Conservation (phyloP, 2,888 invertebrate genomes). For the Sminthurides aquaticus region DNA sequence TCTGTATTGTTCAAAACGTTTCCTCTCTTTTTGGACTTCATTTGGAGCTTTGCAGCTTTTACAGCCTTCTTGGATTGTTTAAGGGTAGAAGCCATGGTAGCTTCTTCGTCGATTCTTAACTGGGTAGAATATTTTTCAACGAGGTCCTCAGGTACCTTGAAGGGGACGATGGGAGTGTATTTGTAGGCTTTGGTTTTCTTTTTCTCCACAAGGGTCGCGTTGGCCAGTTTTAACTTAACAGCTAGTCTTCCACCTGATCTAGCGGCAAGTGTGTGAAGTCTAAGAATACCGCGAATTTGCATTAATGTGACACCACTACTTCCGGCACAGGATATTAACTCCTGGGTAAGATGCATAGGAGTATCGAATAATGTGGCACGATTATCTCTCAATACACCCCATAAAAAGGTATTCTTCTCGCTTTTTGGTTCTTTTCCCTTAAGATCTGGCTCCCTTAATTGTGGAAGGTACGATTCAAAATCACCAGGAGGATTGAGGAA, state of each 20-base stretch:
- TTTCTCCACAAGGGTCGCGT: conserved; percentile 19
- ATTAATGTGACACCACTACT: conserved; percentile 17
- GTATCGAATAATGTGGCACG: conserved; percentile 10
- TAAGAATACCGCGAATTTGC: conserved; percentile 20
- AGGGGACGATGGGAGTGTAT: conserved; percentile 11
- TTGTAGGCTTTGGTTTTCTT: conserved; percentile 30
- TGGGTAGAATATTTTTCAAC: not conserved
- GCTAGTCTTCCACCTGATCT: conserved; percentile 24
- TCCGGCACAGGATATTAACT: conserved; percentile 16
- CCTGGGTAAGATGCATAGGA: conserved; percentile 2
- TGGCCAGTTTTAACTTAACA: conserved; percentile 17
- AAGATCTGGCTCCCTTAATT: conserved; percentile 4
- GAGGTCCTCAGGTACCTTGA: not conserved
- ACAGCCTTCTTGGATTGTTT: not conserved
- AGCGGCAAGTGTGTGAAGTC: conserved; percentile 19
- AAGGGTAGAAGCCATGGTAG: not conserved
- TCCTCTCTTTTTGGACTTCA: not conserved
- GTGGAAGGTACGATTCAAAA: conserved; percentile 15
- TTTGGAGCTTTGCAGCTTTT: not conserved
- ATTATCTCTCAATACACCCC: conserved; percentile 5
- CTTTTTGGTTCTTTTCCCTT: conserved; percentile 6
- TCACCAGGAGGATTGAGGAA: conserved; percentile 18
- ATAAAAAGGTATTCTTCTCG: conserved; percentile 5
- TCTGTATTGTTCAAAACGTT: too few species aligned
- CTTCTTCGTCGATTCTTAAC: not conserved